phyloP scores from a whole-genome alignment of 2,797 vertebrate genomes.

The Amblyopsis hoosieri region DNA sequence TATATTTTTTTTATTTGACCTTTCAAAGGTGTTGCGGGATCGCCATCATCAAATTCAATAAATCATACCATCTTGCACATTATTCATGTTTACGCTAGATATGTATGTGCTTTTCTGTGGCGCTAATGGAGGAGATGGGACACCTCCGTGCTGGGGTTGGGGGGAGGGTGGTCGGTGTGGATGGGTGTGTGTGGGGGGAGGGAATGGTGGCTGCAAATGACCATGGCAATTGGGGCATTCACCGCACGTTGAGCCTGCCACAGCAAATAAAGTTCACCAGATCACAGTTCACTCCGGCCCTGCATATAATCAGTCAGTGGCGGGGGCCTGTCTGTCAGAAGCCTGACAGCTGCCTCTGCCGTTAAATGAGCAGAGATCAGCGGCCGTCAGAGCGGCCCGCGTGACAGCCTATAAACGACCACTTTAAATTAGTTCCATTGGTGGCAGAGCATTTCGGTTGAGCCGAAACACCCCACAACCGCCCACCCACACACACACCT shows the following conservation, averaged over 20 bases:
- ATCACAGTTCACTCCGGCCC: constrained; percentile 76
- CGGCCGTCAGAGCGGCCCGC: constrained; percentile 64
- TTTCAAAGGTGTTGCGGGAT: constrained; percentile 59
- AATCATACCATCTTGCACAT: constrained; percentile 59
- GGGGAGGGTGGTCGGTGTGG: neutral
- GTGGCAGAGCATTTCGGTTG: constrained; percentile 69
- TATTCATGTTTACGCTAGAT: constrained; percentile 28
- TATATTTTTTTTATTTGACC: constrained; percentile 49
- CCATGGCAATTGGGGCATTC: constrained; percentile 61
- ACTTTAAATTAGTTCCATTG: constrained; percentile 80
- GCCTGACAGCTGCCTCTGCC: constrained; percentile 68
- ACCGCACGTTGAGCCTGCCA: constrained; percentile 74
- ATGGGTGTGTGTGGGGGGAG: neutral
- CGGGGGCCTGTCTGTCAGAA: constrained; percentile 65
- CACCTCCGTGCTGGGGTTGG: constrained; percentile 31
- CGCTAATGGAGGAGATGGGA: constrained; percentile 69
- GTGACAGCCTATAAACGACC: constrained; percentile 76
- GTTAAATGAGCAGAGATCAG: constrained; percentile 76
- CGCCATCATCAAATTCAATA: constrained; percentile 59
- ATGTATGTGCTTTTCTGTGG: constrained; percentile 31
- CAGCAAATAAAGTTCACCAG: constrained; percentile 81
- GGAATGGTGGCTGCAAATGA: constrained; percentile 14
- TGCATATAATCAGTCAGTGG: constrained; percentile 79
- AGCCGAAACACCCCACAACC: constrained; percentile 26
- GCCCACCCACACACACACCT: constrained; percentile 25